Evolutionary conservation across 2,888 invertebrate species (phyloP).

Genomic region (Stenoptilia bipunctidactyla): DNA sequence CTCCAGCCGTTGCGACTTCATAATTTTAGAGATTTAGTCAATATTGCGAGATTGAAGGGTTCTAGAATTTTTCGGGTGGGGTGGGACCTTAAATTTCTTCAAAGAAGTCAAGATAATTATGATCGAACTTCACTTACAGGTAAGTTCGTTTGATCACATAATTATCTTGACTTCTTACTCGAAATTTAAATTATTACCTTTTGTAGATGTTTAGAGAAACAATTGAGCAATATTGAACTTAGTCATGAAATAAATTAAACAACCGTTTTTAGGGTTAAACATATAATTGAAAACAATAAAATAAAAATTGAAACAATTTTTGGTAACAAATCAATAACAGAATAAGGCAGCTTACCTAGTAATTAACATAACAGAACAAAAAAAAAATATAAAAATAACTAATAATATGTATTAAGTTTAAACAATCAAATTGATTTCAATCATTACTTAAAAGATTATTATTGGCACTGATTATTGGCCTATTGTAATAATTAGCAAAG

Average conservation of each 20-base stretch:
- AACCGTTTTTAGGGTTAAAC: no score
- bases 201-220: not conserved
- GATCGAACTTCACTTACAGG: no score
- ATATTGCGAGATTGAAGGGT: not conserved
- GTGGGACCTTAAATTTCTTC: not conserved
- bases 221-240: not conserved
- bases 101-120: not conserved
- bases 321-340: not conserved
- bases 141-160: no score
- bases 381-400: not conserved
- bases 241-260: not conserved
- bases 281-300: not conserved
- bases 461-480: conserved; percentile 2
- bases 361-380: not conserved
- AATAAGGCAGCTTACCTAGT: no score
- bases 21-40: not conserved
- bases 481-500: conserved; percentile 3
- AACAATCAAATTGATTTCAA: not conserved
- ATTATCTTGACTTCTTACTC: no score
- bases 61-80: not conserved
- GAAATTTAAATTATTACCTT: no score
- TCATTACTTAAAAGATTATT: no score
- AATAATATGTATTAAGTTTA: not conserved
- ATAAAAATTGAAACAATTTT: not conserved
- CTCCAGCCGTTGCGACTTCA: no score